These are phyloP conservation scores for Stenotaenia linearis DNA, from an alignment of 2,888 invertebrate species.

Conservation along the genomic window DNA sequence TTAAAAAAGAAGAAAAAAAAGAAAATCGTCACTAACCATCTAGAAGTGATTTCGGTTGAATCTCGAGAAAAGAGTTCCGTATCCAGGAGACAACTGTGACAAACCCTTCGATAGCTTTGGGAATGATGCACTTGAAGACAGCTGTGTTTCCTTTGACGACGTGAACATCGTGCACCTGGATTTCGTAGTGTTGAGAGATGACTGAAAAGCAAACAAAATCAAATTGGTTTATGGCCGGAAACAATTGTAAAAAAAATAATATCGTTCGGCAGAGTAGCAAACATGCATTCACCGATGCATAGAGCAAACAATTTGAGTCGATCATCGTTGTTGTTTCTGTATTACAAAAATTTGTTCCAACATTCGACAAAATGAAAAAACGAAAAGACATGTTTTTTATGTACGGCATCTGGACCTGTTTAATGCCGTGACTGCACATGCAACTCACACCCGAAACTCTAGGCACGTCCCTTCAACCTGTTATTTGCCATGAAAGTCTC, in stretches of 20 bases:
- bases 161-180: conserved; percentile 48
- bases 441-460: neutral
- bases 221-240: neutral
- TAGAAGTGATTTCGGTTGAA: conserved; percentile 39
- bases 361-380: neutral
- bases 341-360: too few relatives aligned
- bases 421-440: neutral
- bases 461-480: conserved; percentile 16
- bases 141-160: conserved; percentile 50
- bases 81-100: conserved; percentile 86
- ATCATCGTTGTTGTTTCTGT: too few relatives aligned
- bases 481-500: conserved; percentile 12
- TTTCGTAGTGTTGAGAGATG: conserved; percentile 46
- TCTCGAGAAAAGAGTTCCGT: conserved; percentile 54
- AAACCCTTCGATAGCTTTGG: conserved; percentile 79
- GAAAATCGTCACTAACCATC: conserved; percentile 37
- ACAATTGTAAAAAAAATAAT: too few relatives aligned
- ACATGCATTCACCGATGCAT: too few relatives aligned
- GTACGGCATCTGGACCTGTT: neutral
- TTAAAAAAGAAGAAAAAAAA: neutral
- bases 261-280: too few relatives aligned
- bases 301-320: too few relatives aligned
- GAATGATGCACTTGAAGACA: conserved; percentile 66
- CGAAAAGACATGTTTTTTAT: neutral
- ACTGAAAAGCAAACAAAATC: conserved; percentile 39